Percentiles rank a stretch among this genome's conserved stretches.
phyloP scores from a whole-genome alignment of 1,140 invertebrate species.

The Drosophila busckii region DNA sequence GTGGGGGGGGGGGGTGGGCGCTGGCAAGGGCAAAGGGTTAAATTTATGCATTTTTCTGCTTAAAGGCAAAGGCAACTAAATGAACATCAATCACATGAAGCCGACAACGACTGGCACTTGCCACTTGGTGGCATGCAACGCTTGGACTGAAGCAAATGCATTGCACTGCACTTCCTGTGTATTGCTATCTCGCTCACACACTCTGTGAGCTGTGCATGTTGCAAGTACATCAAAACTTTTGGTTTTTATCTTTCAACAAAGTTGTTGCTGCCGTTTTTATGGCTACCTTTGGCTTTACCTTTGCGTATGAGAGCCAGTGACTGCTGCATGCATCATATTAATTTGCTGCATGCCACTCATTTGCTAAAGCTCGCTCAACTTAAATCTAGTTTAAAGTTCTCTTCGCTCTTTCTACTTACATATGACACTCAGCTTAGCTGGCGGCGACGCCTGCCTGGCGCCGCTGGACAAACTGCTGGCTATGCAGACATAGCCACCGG shows the following conservation, averaged over 20 bases:
- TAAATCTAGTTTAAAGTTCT: too few relatives aligned
- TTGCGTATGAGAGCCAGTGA: conserved; percentile 36
- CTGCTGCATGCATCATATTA: conserved; percentile 48
- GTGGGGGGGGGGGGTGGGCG: background rate
- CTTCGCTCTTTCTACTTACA: conserved; percentile 62
- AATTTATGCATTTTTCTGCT: conserved; percentile 76
- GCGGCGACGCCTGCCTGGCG: conserved; percentile 71
- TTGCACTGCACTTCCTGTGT: conserved; percentile 67
- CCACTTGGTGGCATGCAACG: conserved; percentile 30
- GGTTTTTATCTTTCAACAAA: conserved; percentile 69
- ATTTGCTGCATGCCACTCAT: conserved; percentile 31
- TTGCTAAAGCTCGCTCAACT: too few relatives aligned
- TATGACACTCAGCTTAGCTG: conserved; percentile 70
- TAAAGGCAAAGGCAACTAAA: conserved; percentile 74
- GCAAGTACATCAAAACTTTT: conserved; percentile 72
- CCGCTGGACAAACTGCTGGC: conserved; percentile 69
- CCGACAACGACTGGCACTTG: conserved; percentile 58
- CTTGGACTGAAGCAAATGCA: conserved; percentile 38
- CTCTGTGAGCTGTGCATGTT: conserved; percentile 41
- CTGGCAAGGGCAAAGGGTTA: conserved; percentile 24
- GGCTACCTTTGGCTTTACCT: conserved; percentile 60
- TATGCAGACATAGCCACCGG: conserved; percentile 73
- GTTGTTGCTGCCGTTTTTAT: conserved; percentile 34
- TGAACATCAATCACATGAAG: conserved; percentile 73
- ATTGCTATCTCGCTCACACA: too few relatives aligned